These are phyloP conservation scores for Geopemphigus sp. DNA, from an alignment of 1,140 invertebrate species.

Conservation along the genomic window DNA sequence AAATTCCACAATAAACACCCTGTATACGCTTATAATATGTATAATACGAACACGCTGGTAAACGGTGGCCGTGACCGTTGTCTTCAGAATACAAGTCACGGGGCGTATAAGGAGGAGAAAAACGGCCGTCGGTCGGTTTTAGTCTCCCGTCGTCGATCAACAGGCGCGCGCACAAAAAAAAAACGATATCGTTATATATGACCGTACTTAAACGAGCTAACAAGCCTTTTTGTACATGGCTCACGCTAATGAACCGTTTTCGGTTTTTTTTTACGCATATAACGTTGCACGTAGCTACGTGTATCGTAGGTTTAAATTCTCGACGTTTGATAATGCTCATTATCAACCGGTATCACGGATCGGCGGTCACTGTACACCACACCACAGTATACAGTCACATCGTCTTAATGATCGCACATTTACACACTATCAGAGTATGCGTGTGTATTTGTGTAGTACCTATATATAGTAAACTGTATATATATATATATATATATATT, in stretches of 20 bases:
- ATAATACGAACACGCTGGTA: too few species aligned
- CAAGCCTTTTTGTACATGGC: background rate
- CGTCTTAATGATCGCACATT: slow-evolving; percentile 23
- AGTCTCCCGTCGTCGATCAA: background rate
- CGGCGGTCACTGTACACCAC: background rate
- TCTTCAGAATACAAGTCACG: background rate
- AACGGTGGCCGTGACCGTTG: too few species aligned
- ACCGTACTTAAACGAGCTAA: slow-evolving; percentile 9
- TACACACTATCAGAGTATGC: background rate
- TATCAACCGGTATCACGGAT: slow-evolving; percentile 38
- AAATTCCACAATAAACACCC: too few species aligned
- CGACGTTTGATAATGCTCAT: slow-evolving; percentile 1
- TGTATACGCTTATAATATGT: too few species aligned
- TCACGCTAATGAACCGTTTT: slow-evolving; percentile 25
- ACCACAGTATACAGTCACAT: background rate
- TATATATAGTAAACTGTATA: too few species aligned
- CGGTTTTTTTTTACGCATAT: background rate
- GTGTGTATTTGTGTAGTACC: background rate
- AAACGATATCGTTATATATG: background rate
- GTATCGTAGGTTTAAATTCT: background rate
- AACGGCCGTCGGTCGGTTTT: background rate
- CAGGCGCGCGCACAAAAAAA: too few species aligned
- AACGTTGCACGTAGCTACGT: background rate
- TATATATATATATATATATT: too few species aligned
- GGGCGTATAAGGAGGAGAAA: background rate